Conservation (phyloP, 2,797 vertebrate species). For the Perodicticus potto region DNA sequence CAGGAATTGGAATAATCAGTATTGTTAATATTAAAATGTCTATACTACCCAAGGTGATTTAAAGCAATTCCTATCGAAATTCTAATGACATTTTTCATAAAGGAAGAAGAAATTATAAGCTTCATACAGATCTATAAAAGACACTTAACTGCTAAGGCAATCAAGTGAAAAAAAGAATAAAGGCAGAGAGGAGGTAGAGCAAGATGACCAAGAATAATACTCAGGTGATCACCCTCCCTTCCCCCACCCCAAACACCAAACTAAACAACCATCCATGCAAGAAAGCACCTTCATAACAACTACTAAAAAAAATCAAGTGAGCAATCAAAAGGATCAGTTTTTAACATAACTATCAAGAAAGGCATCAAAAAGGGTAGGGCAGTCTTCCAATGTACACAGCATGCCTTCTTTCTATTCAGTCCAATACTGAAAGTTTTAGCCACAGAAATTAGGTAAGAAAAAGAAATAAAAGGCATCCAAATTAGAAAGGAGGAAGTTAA, state of each 20-base stretch:
- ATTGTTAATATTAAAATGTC: neutral
- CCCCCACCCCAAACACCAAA: neutral
- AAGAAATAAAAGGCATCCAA: too few species aligned
- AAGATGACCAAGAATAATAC: neutral
- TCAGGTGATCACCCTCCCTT: neutral
- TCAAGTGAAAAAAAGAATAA: neutral
- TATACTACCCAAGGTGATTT: neutral
- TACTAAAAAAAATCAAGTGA: neutral
- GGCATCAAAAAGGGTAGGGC: neutral
- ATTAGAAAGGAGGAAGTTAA: too few species aligned
- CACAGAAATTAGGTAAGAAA: too few species aligned
- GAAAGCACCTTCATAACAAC: neutral
- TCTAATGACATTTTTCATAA: neutral
- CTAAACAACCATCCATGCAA: neutral
- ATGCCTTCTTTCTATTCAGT: too few species aligned
- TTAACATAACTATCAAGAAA: neutral
- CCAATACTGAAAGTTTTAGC: too few species aligned
- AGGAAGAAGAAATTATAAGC: neutral
- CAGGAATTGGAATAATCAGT: neutral
- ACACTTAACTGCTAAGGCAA: neutral
- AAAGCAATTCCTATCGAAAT: neutral
- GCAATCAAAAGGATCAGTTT: neutral
- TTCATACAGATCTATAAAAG: neutral
- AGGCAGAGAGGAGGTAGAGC: neutral
- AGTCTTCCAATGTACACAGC: neutral